These are phyloP conservation scores for Eubucco bourcierii DNA, from an alignment of 2,113 vertebrate species.

Conservation along the genomic window DNA sequence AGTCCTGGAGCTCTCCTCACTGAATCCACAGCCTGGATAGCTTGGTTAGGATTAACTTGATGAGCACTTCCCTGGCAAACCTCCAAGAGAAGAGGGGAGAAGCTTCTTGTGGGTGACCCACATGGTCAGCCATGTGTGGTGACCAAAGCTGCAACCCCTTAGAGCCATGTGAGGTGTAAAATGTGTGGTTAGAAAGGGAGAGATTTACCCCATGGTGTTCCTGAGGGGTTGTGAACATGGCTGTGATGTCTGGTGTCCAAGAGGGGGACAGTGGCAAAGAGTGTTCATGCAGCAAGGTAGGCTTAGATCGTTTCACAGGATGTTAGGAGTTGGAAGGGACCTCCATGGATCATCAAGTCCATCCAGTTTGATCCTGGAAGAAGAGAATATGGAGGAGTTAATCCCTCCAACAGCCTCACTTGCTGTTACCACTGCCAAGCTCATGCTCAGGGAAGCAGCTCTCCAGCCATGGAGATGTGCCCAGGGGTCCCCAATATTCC, in stretches of 20 bases:
- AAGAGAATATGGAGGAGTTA: not conserved
- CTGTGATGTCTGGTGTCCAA: not conserved
- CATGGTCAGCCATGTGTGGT: not conserved
- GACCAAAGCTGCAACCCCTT: not conserved
- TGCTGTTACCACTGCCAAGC: not conserved
- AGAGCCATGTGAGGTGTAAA: not conserved
- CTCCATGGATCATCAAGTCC: too few species aligned
- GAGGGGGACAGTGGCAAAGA: not conserved
- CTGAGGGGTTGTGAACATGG: not conserved
- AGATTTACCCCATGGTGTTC: fast-evolving
- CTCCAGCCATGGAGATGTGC: fast-evolving
- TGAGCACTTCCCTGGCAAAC: not conserved
- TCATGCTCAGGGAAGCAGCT: not conserved
- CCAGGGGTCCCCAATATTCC: fast-evolving
- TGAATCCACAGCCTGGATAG: not conserved
- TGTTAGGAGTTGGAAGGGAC: too few species aligned
- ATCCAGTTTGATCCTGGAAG: not conserved
- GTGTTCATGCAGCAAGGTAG: not conserved
- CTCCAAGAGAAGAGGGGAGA: not conserved
- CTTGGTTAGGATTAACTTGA: not conserved
- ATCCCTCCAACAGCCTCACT: not conserved
- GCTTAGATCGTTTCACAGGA: not conserved
- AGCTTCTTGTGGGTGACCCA: not conserved
- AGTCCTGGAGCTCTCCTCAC: not conserved
- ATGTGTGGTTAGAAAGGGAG: not conserved